Conservation (phyloP, 2,113 vertebrate genomes). For the Nothoprocta perdicaria region DNA sequence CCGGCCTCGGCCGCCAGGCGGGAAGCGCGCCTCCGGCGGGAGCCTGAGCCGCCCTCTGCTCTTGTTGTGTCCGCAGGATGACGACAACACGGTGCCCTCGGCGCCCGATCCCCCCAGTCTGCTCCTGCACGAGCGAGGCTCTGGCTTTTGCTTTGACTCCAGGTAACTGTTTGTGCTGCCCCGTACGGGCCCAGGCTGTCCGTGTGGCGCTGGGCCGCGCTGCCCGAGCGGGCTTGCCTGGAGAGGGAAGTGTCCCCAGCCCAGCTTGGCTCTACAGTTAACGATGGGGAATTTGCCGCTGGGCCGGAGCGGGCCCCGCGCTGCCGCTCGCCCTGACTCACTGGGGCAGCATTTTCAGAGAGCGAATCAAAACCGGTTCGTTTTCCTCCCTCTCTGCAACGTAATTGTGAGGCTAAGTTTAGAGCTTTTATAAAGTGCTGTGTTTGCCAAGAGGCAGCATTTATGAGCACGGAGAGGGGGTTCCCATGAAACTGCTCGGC, state of each 20-base stretch:
- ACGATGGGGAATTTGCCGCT: background rate
- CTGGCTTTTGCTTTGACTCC: constrained; percentile 95
- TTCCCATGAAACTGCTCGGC: constrained; percentile 37
- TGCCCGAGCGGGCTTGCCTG: background rate
- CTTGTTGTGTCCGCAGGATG: constrained; percentile 62
- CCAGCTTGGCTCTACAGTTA: background rate
- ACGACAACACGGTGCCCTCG: constrained; percentile 73
- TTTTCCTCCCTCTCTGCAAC: background rate
- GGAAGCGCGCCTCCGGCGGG: background rate
- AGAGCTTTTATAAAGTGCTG: constrained; percentile 59
- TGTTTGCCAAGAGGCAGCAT: constrained; percentile 46
- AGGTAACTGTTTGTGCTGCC: constrained; percentile 79
- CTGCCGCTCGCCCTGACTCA: background rate
- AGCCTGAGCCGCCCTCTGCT: background rate
- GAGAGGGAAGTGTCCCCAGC: background rate
- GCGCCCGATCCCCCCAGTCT: constrained; percentile 79
- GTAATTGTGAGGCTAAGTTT: constrained; percentile 53
- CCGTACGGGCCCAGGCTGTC: background rate
- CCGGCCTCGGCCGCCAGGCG: too few species aligned
- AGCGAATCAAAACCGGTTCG: constrained; percentile 5
- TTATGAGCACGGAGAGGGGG: constrained; percentile 48
- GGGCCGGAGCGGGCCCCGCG: background rate
- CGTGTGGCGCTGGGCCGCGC: background rate
- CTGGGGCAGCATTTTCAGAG: background rate
- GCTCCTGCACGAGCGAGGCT: constrained; percentile 84